Percentiles rank a stretch among this genome's conserved stretches.
These are phyloP conservation scores for Engraulis encrasicolus DNA, from an alignment of 2,113 vertebrate species.

Conservation along the genomic window DNA sequence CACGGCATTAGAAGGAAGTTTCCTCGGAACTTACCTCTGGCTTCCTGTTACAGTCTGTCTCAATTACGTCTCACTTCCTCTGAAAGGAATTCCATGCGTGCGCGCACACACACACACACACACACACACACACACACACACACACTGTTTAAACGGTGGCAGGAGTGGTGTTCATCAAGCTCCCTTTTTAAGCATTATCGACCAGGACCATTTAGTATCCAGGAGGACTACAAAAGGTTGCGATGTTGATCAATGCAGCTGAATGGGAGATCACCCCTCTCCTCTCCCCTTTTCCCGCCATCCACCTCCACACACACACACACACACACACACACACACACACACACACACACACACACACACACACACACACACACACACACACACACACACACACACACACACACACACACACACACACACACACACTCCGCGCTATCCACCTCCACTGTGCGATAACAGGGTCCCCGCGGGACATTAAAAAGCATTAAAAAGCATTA, in stretches of 20 bases:
- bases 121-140: not conserved
- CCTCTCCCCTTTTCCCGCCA: too few species aligned
- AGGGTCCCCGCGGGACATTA: too few species aligned
- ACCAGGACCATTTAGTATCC: constrained; percentile 38
- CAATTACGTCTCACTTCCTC: too few species aligned
- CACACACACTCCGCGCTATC: too few species aligned
- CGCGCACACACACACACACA: not conserved
- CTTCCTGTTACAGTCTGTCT: too few species aligned
- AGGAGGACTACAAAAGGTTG: constrained; percentile 28
- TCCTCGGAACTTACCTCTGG: too few species aligned
- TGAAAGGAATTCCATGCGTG: too few species aligned
- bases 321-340: not conserved
- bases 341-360: not conserved
- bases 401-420: constrained; percentile 7
- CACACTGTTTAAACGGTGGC: too few species aligned
- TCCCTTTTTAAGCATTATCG: constrained; percentile 39
- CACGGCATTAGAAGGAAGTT: too few species aligned
- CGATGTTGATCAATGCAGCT: constrained; percentile 60
- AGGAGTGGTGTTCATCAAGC: constrained; percentile 11
- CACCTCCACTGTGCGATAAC: too few species aligned
- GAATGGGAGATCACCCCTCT: constrained; percentile 54
- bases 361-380: not conserved
- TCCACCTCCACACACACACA: too few species aligned
- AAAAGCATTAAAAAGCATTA: too few species aligned
- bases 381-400: not conserved